phyloP scores from a whole-genome alignment of 2,113 vertebrate species.

The Arenaria interpres region DNA sequence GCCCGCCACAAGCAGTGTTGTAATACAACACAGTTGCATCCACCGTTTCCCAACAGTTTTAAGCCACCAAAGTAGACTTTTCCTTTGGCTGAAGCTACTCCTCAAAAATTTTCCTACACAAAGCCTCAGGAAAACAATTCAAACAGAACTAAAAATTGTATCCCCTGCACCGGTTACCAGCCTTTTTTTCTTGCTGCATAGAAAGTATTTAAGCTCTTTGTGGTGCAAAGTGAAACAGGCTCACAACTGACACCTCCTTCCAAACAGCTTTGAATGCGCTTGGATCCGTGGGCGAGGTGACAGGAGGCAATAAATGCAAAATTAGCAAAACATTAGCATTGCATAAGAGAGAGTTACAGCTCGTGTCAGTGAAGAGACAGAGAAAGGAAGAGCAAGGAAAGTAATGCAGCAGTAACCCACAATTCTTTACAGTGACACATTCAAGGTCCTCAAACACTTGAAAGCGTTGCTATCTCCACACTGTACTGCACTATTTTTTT shows the following conservation, averaged over 20 bases:
- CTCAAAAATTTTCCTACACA: background rate
- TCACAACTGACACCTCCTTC: constrained; percentile 21
- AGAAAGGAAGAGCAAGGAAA: constrained; percentile 16
- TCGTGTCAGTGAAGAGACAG: background rate
- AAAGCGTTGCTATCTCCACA: background rate
- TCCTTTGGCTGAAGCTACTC: background rate
- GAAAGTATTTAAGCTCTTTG: constrained; percentile 12
- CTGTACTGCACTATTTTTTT: background rate
- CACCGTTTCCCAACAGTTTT: background rate
- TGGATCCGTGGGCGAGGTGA: background rate
- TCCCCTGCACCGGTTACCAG: background rate
- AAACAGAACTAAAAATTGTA: background rate
- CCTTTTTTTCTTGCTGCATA: background rate
- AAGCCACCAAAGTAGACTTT: background rate
- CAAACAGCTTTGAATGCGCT: background rate
- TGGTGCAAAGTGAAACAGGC: constrained; percentile 30
- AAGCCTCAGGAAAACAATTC: background rate
- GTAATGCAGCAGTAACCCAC: background rate
- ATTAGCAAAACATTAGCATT: constrained; percentile 41
- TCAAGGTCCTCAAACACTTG: background rate
- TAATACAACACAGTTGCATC: background rate
- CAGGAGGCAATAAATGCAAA: constrained; percentile 34
- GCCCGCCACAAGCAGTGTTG: background rate
- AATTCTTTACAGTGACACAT: background rate
- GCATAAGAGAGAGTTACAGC: constrained; percentile 16